Conservation (phyloP, 2,888 invertebrate genomes). For the Cephus nigrinus region DNA sequence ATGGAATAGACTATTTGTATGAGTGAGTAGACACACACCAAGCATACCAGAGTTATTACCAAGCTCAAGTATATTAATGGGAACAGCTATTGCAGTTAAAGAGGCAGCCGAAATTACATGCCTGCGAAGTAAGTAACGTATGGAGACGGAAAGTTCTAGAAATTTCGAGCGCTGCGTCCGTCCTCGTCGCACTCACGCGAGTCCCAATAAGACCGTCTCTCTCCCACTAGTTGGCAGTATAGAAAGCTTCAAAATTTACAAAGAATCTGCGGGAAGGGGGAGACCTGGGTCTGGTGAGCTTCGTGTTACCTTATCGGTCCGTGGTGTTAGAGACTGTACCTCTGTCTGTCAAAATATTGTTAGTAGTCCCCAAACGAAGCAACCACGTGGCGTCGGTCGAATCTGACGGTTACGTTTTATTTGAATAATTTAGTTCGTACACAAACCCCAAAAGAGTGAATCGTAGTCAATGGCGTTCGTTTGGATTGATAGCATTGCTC, state of each 20-base stretch:
- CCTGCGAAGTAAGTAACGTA: not conserved
- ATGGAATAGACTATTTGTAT: constrained; percentile 8
- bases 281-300: too few species aligned
- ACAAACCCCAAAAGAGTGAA: not conserved
- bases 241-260: too few species aligned
- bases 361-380: not conserved
- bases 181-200: too few species aligned
- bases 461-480: not conserved
- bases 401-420: not conserved
- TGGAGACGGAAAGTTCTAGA: not conserved
- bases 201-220: too few species aligned
- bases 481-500: not conserved
- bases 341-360: not conserved
- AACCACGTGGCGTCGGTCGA: too few species aligned
- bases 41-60: not conserved
- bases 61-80: not conserved
- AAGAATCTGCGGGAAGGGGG: too few species aligned
- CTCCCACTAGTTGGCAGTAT: too few species aligned
- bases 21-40: constrained; percentile 13
- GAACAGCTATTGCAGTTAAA: too few species aligned
- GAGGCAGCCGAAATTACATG: not conserved
- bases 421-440: not conserved
- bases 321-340: too few species aligned
- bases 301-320: too few species aligned
- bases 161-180: not conserved